Evolutionary conservation across 1,140 invertebrate species (phyloP).

Genomic region (Drosophila lini): DNA sequence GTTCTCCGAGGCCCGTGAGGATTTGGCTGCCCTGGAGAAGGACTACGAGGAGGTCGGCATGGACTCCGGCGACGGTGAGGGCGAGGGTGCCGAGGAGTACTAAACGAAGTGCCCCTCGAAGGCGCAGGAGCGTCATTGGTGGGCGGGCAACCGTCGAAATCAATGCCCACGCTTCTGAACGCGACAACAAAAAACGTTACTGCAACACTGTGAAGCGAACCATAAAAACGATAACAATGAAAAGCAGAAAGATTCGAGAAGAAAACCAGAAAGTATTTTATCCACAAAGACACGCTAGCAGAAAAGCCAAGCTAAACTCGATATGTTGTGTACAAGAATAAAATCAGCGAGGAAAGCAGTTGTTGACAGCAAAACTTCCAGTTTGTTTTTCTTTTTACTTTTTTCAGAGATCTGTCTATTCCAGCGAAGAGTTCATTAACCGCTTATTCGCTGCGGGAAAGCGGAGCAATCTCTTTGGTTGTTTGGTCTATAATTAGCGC

Average conservation of each 20-base stretch:
- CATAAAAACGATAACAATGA: slow-evolving; percentile 8
- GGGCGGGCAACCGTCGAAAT: slow-evolving; percentile 59
- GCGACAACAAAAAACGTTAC: slow-evolving; percentile 19
- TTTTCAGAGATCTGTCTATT: slow-evolving; percentile 15
- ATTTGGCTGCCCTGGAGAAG: slow-evolving; percentile 93
- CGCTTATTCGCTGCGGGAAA: slow-evolving; percentile 49
- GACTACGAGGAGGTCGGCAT: slow-evolving; percentile 93
- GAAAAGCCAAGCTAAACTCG: slow-evolving; percentile 36
- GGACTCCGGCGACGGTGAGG: slow-evolving; percentile 90
- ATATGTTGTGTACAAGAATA: slow-evolving; percentile 64
- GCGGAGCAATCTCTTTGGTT: slow-evolving; percentile 23
- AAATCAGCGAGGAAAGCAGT: slow-evolving; percentile 63
- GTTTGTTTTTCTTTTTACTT: slow-evolving; percentile 26
- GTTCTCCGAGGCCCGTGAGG: slow-evolving; percentile 94
- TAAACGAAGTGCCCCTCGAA: slow-evolving; percentile 77
- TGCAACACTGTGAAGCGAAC: slow-evolving; percentile 34
- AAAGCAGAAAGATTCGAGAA: slow-evolving; percentile 19
- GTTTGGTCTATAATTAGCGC: slow-evolving; percentile 57
- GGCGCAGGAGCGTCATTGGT: slow-evolving; percentile 54
- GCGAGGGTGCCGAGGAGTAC: slow-evolving; percentile 90
- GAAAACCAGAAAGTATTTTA: slow-evolving; percentile 65
- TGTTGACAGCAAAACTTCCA: slow-evolving; percentile 38
- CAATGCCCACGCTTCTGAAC: slow-evolving; percentile 55
- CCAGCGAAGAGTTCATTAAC: slow-evolving; percentile 56
- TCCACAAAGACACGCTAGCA: slow-evolving; percentile 38